Conservation (phyloP, 2,113 vertebrate species). For the Todiramphus saurophagus region DNA sequence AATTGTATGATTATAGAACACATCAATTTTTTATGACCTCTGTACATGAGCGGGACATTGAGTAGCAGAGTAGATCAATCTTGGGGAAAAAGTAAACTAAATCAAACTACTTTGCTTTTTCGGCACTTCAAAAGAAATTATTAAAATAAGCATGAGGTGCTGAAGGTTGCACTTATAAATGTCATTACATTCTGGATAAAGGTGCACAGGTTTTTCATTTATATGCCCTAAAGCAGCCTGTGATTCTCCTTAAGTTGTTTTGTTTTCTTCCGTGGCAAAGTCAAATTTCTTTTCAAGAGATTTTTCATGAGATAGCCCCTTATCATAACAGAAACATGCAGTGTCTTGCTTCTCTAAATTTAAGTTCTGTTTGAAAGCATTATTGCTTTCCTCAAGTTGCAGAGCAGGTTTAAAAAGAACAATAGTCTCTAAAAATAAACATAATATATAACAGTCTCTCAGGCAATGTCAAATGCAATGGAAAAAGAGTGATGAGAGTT, state of each 20-base stretch:
- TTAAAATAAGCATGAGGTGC: not conserved
- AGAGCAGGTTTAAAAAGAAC: slow-evolving; percentile 57
- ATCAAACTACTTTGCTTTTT: slow-evolving; percentile 7
- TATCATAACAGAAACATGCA: not conserved
- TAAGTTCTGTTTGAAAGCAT: slow-evolving; percentile 25
- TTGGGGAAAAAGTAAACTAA: not conserved
- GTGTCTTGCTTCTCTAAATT: not conserved
- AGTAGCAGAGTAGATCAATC: not conserved
- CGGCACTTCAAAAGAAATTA: slow-evolving; percentile 12
- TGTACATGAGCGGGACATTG: not conserved
- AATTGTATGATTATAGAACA: not conserved
- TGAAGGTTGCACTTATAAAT: not conserved
- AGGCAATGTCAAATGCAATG: slow-evolving; percentile 66
- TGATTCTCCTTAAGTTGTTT: not conserved
- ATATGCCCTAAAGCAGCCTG: not conserved
- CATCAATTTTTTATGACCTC: not conserved
- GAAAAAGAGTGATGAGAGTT: slow-evolving; percentile 64
- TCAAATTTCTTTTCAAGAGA: not conserved
- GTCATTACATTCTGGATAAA: slow-evolving; percentile 18
- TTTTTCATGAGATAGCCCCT: not conserved
- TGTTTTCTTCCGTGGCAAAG: not conserved
- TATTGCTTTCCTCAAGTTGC: slow-evolving; percentile 19
- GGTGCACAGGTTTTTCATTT: not conserved
- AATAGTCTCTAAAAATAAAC: slow-evolving; percentile 75
- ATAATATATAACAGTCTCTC: slow-evolving; percentile 65